phyloP scores from a whole-genome alignment of 2,797 vertebrate species.

The Cygnus olor region DNA sequence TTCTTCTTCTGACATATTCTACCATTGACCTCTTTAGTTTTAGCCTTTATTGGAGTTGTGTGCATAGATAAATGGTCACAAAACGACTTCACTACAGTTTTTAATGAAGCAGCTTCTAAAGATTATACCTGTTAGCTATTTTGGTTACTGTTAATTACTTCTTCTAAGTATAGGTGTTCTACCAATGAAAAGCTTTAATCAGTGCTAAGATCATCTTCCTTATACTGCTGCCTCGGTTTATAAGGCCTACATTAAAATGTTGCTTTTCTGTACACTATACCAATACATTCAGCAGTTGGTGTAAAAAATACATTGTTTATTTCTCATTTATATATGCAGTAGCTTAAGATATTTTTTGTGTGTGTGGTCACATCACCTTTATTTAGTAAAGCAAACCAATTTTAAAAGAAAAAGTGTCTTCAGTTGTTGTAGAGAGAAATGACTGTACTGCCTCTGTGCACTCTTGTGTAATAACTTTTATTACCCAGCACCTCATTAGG shows the following conservation, averaged over 20 bases:
- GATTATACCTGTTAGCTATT: neutral
- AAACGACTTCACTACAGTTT: neutral
- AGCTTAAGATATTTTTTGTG: neutral
- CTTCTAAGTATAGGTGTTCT: neutral
- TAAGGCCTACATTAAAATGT: neutral
- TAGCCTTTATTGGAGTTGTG: neutral
- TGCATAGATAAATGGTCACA: neutral
- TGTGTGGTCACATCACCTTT: neutral
- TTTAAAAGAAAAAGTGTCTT: neutral
- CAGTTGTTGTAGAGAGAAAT: neutral
- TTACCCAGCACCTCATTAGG: slow-evolving; percentile 18
- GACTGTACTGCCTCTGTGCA: neutral
- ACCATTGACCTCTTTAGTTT: neutral
- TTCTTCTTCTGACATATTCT: neutral
- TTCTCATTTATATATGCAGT: neutral
- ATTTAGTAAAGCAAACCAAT: neutral
- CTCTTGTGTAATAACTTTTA: slow-evolving; percentile 1
- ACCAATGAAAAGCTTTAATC: neutral
- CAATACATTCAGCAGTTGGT: neutral
- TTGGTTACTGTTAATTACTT: neutral
- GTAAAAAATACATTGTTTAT: neutral
- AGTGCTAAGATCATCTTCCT: neutral
- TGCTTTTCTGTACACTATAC: neutral
- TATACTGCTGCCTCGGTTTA: neutral
- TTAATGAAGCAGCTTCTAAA: neutral